phyloP scores from a whole-genome alignment of 2,113 vertebrate species.

The cattle (Bos taurus) region DNA sequence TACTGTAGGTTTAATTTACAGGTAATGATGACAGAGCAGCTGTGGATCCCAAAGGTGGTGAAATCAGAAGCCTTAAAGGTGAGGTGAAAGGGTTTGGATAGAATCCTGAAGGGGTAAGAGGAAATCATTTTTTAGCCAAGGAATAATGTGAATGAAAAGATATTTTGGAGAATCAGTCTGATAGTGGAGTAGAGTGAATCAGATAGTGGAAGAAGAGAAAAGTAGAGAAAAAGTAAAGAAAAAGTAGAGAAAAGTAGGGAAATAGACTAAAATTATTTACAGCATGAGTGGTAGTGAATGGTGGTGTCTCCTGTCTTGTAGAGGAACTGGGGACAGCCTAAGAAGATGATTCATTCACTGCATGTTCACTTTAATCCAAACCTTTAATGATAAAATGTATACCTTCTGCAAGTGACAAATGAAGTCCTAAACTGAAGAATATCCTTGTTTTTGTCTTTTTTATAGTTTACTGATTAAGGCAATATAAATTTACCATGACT shows the following conservation, averaged over 20 bases:
- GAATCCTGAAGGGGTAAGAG: neutral
- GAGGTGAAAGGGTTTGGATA: neutral
- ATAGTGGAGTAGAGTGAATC: neutral
- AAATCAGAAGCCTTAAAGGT: neutral
- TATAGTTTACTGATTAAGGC: neutral
- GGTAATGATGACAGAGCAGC: neutral
- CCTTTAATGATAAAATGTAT: conserved; percentile 6
- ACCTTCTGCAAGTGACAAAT: neutral
- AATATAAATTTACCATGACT: neutral
- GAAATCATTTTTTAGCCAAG: neutral
- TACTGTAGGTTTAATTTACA: neutral
- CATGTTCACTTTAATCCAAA: neutral
- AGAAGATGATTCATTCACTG: neutral
- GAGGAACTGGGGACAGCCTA: neutral
- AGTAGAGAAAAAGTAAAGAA: neutral
- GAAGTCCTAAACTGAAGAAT: conserved; percentile 30
- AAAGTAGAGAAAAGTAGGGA: neutral
- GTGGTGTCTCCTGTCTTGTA: neutral
- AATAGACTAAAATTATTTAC: neutral
- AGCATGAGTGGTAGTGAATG: neutral
- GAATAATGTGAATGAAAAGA: neutral
- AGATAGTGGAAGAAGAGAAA: neutral
- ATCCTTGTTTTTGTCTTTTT: neutral
- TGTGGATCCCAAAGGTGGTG: neutral
- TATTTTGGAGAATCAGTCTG: neutral